phyloP scores from a whole-genome alignment of 2,797 vertebrate species.

The Gobio occitaniae region DNA sequence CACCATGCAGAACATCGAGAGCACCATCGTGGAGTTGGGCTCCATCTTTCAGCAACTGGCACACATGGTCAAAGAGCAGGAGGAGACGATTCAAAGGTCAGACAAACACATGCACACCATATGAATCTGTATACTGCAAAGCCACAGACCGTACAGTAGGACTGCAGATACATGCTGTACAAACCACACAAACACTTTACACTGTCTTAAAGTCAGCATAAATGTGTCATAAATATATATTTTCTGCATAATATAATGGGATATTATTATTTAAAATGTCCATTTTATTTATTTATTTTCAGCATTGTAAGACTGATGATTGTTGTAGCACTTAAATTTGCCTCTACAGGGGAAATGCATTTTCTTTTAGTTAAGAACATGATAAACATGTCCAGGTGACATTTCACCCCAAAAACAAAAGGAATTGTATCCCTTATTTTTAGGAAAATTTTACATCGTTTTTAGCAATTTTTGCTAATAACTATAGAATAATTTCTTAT shows the following conservation, averaged over 20 bases:
- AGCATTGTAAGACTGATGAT: background rate
- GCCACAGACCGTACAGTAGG: background rate
- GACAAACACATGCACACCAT: constrained; percentile 7
- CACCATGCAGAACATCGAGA: constrained; percentile 96
- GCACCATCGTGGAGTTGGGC: constrained; percentile 93
- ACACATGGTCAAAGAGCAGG: constrained; percentile 96
- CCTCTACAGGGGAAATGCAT: background rate
- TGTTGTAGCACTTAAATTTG: background rate
- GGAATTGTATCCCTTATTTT: background rate
- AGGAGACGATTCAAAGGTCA: constrained; percentile 93
- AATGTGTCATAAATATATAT: background rate
- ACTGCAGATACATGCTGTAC: background rate
- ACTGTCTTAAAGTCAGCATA: background rate
- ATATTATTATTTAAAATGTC: background rate
- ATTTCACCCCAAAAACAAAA: background rate
- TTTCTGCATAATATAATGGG: background rate
- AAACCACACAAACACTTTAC: constrained; percentile 1
- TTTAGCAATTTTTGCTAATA: background rate
- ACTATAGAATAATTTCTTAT: background rate
- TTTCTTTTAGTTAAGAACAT: background rate
- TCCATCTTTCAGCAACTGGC: constrained; percentile 96
- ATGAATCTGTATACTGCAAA: background rate
- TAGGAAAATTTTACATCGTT: background rate
- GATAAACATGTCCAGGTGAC: background rate
- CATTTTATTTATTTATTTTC: background rate